Percentiles rank a stretch among this genome's conserved stretches.
Conservation (phyloP, 1,140 invertebrate species). For the Pachypeltis micranthus region DNA sequence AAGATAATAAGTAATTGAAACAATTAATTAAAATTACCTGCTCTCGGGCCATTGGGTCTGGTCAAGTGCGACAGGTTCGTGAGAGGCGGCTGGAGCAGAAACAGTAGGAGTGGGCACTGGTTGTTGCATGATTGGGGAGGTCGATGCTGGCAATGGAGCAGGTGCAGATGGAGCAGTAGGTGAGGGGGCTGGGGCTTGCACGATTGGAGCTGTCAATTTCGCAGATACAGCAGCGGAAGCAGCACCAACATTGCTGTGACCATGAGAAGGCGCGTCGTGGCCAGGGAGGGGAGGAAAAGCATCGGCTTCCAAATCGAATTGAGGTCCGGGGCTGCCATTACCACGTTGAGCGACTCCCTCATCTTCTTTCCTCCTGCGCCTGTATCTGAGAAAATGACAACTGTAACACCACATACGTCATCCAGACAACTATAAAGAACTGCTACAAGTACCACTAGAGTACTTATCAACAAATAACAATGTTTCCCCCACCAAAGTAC, state of each 20-base stretch:
- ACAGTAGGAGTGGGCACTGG: conserved; percentile 1
- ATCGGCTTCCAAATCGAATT: conserved; percentile 68
- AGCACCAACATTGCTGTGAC: conserved; percentile 25
- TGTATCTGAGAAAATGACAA: conserved; percentile 28
- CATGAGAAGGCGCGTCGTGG: conserved; percentile 33
- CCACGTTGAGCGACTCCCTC: conserved; percentile 4
- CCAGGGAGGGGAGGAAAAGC: conserved; percentile 73
- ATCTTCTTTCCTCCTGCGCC: conserved; percentile 38
- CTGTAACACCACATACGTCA: not conserved
- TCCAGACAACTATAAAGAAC: too few relatives aligned
- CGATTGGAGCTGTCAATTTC: not conserved
- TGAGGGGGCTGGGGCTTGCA: conserved; percentile 26
- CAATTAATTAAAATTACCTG: conserved; percentile 5
- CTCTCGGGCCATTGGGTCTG: conserved; percentile 11
- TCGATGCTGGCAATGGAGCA: conserved; percentile 22
- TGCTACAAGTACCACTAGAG: too few relatives aligned
- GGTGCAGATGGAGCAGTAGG: not conserved
- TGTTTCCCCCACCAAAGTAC: too few relatives aligned
- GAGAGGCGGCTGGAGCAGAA: not conserved
- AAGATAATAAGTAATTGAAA: not conserved
- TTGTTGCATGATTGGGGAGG: conserved; percentile 22
- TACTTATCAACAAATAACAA: too few relatives aligned
- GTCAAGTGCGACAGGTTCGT: not conserved
- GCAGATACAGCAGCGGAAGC: not conserved
- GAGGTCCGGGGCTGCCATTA: conserved; percentile 33